Base-by-base conservation (phyloP, 92 coral and sea anemone species). In the Porites evermanni region DNA sequence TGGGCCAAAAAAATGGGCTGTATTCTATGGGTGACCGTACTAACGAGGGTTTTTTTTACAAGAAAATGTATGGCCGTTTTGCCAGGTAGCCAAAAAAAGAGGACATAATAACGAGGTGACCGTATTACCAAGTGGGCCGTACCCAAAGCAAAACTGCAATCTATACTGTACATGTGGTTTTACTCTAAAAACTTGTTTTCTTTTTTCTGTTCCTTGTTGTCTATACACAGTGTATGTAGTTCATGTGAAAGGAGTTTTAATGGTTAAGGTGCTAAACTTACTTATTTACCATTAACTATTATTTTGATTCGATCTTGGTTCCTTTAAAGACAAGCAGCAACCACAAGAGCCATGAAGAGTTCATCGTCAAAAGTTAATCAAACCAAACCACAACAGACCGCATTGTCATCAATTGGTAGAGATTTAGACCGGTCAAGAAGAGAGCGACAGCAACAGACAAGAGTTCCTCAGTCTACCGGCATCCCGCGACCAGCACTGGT, bases 361-460 rank as follows among this genome's bases (percentile, higher is more conserved):
- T 53, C 72, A 56, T 65, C 87, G 18, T 68, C 88, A 69, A 65
- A 71, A 53, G 83, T 87, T 64, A 67, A 75, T 13, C 83, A 82
- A 73, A 82, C 76, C 20, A 96, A 80, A 78, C 98, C 98, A 29
- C 98, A 96, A 54, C 95, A 94, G 87, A 96, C 98, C 74, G 79
- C 93, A 6, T 78, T 96, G 52, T 87, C 97, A 53, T 91, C 91
- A 53, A 89, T 89, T 70, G 98, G 98, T 20, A 91, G 88, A 74
- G 97, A 96, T 73, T 91, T 96, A 19, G 97, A 96, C 91, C 94
- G 98, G 77, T 93, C 93, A 70, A 96, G 98, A 91, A 78, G 90
- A 70, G 95, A 90, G 75, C 85, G 98, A 59, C 93, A 90, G 61
- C 69, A 71, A 20, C 95, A 87, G 20, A 86, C 94, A 67, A 86